Evolutionary conservation across 1,140 invertebrate species (phyloP).

Genomic region (Aleiodes sp.): DNA sequence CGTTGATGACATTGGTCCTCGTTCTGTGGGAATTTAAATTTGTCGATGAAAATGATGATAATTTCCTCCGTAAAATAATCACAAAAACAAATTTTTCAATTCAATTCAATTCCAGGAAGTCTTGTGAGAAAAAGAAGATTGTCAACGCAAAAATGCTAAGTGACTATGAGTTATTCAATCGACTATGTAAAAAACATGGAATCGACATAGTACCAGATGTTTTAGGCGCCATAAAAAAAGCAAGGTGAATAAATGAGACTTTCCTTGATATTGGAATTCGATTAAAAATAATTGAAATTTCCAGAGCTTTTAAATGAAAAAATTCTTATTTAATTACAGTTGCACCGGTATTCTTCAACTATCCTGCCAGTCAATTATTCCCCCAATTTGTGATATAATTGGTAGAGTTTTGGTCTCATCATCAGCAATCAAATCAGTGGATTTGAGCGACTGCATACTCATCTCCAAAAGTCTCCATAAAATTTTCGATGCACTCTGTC

Average conservation of each 20-base stretch:
- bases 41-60: too few species aligned
- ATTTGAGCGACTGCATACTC: constrained; percentile 59
- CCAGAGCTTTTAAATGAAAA: not conserved
- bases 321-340: constrained; percentile 39
- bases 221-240: constrained; percentile 14
- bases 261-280: not conserved
- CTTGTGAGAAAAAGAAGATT: not conserved
- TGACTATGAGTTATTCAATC: constrained; percentile 29
- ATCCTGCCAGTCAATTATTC: constrained; percentile 49
- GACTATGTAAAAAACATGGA: constrained; percentile 12
- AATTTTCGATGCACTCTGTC: constrained; percentile 52
- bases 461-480: constrained; percentile 47
- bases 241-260: constrained; percentile 5
- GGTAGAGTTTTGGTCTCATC: constrained; percentile 54
- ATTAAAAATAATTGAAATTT: constrained; percentile 11
- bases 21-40: too few species aligned
- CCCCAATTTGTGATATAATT: constrained; percentile 54
- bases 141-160: constrained; percentile 21
- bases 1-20: too few species aligned
- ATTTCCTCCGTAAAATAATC: too few species aligned
- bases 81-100: not conserved
- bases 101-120: not conserved
- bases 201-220: not conserved
- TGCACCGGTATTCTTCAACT: constrained; percentile 49
- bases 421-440: constrained; percentile 48